Percentiles rank a stretch among this genome's conserved stretches.
phyloP scores from a whole-genome alignment of 2,797 vertebrate genomes.

The Esox masquinongy region DNA sequence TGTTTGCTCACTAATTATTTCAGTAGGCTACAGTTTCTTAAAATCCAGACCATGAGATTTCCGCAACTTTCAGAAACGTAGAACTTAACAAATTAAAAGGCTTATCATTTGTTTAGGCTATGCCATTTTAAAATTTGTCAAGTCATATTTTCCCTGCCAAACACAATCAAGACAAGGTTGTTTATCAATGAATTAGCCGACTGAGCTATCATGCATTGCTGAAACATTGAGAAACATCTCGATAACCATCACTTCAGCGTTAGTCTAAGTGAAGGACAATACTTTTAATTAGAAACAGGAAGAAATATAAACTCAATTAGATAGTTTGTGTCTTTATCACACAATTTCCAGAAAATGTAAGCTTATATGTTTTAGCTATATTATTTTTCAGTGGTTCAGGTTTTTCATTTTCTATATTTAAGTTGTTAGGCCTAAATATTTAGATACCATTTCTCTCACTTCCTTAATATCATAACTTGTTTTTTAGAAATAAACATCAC shows the following conservation, averaged over 20 bases:
- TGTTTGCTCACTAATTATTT: neutral
- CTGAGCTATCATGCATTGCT: neutral
- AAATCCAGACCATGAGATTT: neutral
- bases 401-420: neutral
- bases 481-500: neutral
- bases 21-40: neutral
- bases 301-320: too few relatives aligned
- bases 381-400: too few relatives aligned
- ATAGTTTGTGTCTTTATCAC: neutral
- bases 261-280: too few relatives aligned
- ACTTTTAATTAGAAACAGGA: too few relatives aligned
- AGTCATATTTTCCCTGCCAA: neutral
- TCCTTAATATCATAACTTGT: too few relatives aligned
- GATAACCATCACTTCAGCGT: too few relatives aligned
- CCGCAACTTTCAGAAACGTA: neutral
- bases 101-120: neutral
- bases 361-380: neutral
- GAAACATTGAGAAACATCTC: too few relatives aligned
- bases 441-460: too few relatives aligned
- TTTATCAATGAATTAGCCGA: neutral
- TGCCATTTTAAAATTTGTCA: neutral
- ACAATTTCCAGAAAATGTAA: neutral
- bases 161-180: constrained; percentile 3
- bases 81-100: neutral
- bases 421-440: too few relatives aligned